phyloP scores from a whole-genome alignment of 2,888 invertebrate genomes.

The Habroteleia sp. region DNA sequence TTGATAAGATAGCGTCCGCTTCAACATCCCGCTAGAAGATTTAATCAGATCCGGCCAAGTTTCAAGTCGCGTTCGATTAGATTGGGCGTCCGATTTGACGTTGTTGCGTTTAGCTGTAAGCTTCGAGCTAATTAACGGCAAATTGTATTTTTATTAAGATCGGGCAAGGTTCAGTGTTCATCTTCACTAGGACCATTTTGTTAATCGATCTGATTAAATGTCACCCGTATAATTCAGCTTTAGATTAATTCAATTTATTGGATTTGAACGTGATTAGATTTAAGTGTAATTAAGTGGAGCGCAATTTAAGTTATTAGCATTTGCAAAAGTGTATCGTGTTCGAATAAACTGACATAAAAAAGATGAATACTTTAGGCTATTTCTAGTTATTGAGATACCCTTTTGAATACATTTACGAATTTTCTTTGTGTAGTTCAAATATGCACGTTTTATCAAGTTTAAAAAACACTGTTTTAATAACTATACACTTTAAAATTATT shows the following conservation, averaged over 20 bases:
- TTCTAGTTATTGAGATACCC: no score
- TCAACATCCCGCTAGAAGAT: slow-evolving; percentile 27
- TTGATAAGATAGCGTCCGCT: slow-evolving; percentile 48
- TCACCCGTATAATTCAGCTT: slow-evolving; percentile 21
- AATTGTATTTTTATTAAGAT: slow-evolving; percentile 3
- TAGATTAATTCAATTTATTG: slow-evolving; percentile 33
- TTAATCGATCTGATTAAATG: slow-evolving; percentile 40
- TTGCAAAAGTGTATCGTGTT: slow-evolving; percentile 7
- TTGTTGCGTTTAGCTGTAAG: slow-evolving; percentile 12
- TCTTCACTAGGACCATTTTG: slow-evolving; percentile 19
- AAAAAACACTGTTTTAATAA: no score
- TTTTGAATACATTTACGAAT: no score
- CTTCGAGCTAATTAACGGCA: slow-evolving; percentile 24
- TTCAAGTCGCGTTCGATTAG: slow-evolving; percentile 46
- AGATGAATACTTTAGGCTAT: no score
- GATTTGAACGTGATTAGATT: slow-evolving; percentile 19
- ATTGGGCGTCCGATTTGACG: slow-evolving; percentile 29
- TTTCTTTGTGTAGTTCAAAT: no score
- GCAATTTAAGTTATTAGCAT: slow-evolving; percentile 5
- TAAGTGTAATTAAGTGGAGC: slow-evolving; percentile 13
- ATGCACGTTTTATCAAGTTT: no score
- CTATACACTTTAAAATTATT: no score
- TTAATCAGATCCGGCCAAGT: slow-evolving; percentile 39
- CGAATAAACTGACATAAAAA: no score
- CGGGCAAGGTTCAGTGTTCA: slow-evolving; percentile 19